Base-by-base conservation (phyloP, 2,888 invertebrate genomes). In the Crocallis elinguaria region DNA sequence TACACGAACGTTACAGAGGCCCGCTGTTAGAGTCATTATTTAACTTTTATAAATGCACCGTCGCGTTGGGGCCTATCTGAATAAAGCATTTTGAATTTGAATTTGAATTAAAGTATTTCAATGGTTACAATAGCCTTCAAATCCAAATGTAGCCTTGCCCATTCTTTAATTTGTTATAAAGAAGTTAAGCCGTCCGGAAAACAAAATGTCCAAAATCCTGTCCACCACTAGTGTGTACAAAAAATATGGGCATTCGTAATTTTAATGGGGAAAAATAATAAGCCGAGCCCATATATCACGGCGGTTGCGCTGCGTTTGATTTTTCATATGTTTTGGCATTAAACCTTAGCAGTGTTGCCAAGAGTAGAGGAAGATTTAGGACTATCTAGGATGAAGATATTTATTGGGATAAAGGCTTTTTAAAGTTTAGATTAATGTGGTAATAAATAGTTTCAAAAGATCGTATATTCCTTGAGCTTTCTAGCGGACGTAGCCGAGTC, bases 231-330 rank as follows among this genome's bases (percentile, higher is more conserved):
- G 37, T 48, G 41, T 52, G 41, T 46, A 63, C 69, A 71, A 73
- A 73, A 69, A 73, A 72, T 74, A 75, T 69, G 68, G 64, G 60
- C 79, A 83, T 86, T 81, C 77, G 82, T 84, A 84, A 83, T 88
- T 85, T 88, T 84, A 88, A 88, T 87, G 86, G 88, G 71, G 75
- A 80, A 82, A 86, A 88, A 88, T 88, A 88, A 88, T 88, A 87
- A 88, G 82, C 84, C 68, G 38, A 46, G 57, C 57, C 70, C 73
- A 79, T 88, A 80, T 84, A 86, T 88, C 86, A 86, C 55, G 62
- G 64, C 65, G 61, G 55, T 64, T 64, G 68, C 62, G 67, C 75
- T 84, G 84, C 75, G 74, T 85, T 86, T 88, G 86, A 86, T 87
- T 86, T 85, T 84, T 84, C 84, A 82, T 82, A 83, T 84, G 85